Base-by-base conservation (phyloP, 2,113 vertebrate genomes). In the Poecilia latipinna region DNA sequence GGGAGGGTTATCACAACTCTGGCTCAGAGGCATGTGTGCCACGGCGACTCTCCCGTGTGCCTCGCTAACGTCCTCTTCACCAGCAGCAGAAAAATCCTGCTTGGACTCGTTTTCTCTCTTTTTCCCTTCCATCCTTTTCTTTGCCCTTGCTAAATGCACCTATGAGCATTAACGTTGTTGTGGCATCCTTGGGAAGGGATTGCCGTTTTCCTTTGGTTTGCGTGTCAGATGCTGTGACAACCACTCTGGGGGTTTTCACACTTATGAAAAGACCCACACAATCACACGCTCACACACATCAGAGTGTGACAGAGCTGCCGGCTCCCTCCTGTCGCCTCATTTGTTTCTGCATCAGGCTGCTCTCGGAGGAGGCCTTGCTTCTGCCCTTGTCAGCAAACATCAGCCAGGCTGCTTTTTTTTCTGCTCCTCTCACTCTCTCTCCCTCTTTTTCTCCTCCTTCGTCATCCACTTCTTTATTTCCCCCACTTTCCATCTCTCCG, bases 311-410 rank as follows among this genome's bases (percentile, higher is more conserved):
- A 64, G 83, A 69, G 86, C 91, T 90, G 91, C 90, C 91, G 87
- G 85, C 80, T 90, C 73, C 73, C 79, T 91, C 82, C 86, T 87
- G 89, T 88, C 85, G 82, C 88, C 91, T 92, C 89, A 84, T 92
- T 92, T 91, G 88, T 90, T 92, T 84, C 89, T 76, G 77, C 88
- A 88, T 87, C 85, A 89, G 83, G 73, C 81, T 48, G 82, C 79
- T 90, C 91, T 90, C 86, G 42, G 79, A 89, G 88, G 88, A 90
- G 88, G 77, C 78, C 78, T 65, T 24, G 44, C 83, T 82, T 82
- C 74, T 88, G 88, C 85, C 88, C 88, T 85, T 89, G 89, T 90
- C 91, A 92, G 89, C 88, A 91, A 88, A 91, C 82, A 90, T 89
- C 88, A 88, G 80, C 74, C 77, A 5, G 37, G 70, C 63, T 32